phyloP scores from a whole-genome alignment of 2,797 vertebrate species.

The Arctocebus calabarensis region DNA sequence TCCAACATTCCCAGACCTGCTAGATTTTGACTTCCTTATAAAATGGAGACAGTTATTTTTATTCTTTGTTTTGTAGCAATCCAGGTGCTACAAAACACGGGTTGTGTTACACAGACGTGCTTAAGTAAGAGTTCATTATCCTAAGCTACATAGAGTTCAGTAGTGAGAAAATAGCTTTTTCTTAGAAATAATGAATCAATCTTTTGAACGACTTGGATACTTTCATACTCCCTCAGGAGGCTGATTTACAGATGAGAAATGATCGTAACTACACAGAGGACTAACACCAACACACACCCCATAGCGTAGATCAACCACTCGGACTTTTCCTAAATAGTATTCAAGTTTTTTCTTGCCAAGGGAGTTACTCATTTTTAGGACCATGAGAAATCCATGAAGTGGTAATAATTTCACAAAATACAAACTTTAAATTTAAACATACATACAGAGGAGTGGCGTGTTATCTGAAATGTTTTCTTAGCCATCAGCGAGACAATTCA shows the following conservation, averaged over 20 bases:
- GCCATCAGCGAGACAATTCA: background rate
- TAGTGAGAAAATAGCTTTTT: conserved; percentile 32
- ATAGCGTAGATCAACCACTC: conserved; percentile 31
- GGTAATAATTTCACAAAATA: conserved; percentile 9
- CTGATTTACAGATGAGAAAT: conserved; percentile 37
- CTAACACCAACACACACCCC: background rate
- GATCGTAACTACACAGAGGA: conserved; percentile 4
- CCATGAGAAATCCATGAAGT: background rate
- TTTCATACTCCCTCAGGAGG: conserved; percentile 8
- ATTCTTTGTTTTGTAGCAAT: background rate
- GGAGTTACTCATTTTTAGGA: background rate
- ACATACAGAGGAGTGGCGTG: background rate
- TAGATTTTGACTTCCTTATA: background rate
- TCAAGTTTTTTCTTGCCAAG: conserved; percentile 12
- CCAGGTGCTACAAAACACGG: background rate
- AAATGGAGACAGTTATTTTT: background rate
- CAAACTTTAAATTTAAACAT: conserved; percentile 34
- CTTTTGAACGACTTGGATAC: conserved; percentile 45
- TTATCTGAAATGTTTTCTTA: background rate
- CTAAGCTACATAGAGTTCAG: conserved; percentile 10
- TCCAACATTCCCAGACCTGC: background rate
- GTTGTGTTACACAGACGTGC: conserved; percentile 10
- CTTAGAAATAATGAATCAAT: conserved; percentile 55
- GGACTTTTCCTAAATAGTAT: background rate
- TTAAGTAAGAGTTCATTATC: conserved; percentile 38